phyloP scores from a whole-genome alignment of 2,797 vertebrate species.

The Myripristis murdjan region DNA sequence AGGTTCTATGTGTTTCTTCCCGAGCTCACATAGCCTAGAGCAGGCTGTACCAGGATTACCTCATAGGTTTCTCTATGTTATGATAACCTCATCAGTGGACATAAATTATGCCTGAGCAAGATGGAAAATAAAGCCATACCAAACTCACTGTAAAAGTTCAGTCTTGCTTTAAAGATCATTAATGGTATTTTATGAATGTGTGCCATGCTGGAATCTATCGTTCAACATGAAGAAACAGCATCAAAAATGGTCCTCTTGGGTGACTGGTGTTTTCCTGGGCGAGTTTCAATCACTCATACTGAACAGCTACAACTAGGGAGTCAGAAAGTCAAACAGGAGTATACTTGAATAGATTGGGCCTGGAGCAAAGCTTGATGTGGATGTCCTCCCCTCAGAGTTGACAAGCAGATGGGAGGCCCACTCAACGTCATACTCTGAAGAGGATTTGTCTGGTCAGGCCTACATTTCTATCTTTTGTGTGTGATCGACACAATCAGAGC shows the following conservation, averaged over 20 bases:
- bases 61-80: constrained; percentile 1
- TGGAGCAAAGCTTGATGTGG: constrained; percentile 33
- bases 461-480: neutral
- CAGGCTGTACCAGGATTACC: neutral
- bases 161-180: constrained; percentile 17
- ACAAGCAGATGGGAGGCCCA: constrained; percentile 14
- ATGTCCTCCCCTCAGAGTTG: constrained; percentile 13
- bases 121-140: neutral
- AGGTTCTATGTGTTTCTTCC: neutral
- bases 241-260: neutral
- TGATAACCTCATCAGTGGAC: neutral
- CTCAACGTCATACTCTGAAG: neutral
- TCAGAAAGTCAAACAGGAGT: constrained; percentile 34
- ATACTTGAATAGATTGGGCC: constrained; percentile 46
- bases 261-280: constrained; percentile 1
- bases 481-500: constrained; percentile 7
- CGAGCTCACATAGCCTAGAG: neutral
- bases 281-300: constrained; percentile 8
- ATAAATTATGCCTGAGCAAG: constrained; percentile 1
- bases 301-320: constrained; percentile 25
- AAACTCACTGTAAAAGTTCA: constrained; percentile 3
- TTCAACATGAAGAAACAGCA: neutral
- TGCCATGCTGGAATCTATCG: neutral
- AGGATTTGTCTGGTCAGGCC: constrained; percentile 27
- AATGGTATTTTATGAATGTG: neutral